Conservation (phyloP, 2,888 invertebrate genomes). For the Hypena proboscidalis region DNA sequence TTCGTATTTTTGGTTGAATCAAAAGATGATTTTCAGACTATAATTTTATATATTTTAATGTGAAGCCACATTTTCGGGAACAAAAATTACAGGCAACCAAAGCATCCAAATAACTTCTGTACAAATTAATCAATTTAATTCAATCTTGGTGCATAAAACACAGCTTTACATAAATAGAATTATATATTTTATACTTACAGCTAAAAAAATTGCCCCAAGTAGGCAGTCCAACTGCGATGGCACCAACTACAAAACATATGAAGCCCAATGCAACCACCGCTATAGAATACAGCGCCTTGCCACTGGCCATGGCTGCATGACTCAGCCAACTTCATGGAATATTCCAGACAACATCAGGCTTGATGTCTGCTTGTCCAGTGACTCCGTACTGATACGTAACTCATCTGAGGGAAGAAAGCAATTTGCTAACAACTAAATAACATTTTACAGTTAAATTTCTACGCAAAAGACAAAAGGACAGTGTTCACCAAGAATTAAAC, state of each 20-base stretch:
- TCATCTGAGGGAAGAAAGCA: conserved; percentile 58
- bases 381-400: conserved; percentile 20
- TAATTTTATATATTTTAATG: too few relatives aligned
- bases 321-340: conserved; percentile 69
- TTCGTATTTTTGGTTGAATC: too few relatives aligned
- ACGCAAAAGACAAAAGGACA: too few relatives aligned
- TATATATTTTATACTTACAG: conserved; percentile 74
- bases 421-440: too few relatives aligned
- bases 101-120: too few relatives aligned
- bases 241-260: conserved; percentile 92
- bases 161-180: too few relatives aligned
- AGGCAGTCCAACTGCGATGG: conserved; percentile 93
- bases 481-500: too few relatives aligned
- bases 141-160: not conserved
- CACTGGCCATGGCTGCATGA: conserved; percentile 87
- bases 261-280: conserved; percentile 90
- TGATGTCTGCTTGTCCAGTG: conserved; percentile 40
- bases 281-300: conserved; percentile 88
- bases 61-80: too few relatives aligned
- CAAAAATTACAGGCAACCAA: too few relatives aligned
- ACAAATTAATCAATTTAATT: not conserved
- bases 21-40: too few relatives aligned
- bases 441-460: too few relatives aligned
- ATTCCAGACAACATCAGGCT: conserved; percentile 69
- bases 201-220: conserved; percentile 94